These are phyloP conservation scores for Sciurus vulgaris DNA, from an alignment of 2,797 vertebrate species.

Conservation along the genomic window DNA sequence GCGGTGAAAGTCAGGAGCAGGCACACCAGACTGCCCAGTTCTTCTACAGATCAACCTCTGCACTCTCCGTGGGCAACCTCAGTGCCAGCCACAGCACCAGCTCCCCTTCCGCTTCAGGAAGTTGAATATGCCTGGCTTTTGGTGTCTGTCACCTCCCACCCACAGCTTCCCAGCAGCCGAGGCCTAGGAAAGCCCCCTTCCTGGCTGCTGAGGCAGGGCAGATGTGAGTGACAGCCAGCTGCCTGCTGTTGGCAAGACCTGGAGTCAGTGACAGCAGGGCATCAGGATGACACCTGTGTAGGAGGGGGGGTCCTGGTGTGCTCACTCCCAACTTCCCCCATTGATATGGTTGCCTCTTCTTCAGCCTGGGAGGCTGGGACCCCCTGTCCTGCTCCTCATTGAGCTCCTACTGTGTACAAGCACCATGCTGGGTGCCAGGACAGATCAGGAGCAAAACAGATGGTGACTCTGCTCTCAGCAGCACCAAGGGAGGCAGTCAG, in stretches of 20 bases:
- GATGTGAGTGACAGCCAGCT: neutral
- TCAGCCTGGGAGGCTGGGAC: neutral
- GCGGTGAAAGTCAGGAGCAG: neutral
- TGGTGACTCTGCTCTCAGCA: fast-evolving
- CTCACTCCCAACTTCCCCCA: neutral
- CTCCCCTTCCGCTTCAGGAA: neutral
- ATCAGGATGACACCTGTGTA: neutral
- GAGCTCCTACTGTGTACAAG: neutral
- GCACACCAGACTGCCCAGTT: neutral
- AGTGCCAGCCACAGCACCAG: neutral
- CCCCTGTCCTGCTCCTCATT: neutral
- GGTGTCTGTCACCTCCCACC: slow-evolving; percentile 25
- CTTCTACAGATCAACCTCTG: neutral
- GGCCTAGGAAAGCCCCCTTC: neutral
- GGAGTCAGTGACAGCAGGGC: neutral
- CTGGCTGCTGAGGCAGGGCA: neutral
- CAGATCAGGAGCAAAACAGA: neutral
- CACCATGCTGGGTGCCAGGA: neutral
- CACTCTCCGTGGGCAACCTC: neutral
- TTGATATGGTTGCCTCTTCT: neutral
- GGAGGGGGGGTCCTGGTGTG: neutral
- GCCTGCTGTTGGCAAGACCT: neutral
- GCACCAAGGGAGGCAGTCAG: neutral
- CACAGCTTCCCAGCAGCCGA: slow-evolving; percentile 60
- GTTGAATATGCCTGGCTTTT: neutral